Evolutionary conservation across 2,797 vertebrate species (phyloP).

Genomic region (Sphenodon punctatus): DNA sequence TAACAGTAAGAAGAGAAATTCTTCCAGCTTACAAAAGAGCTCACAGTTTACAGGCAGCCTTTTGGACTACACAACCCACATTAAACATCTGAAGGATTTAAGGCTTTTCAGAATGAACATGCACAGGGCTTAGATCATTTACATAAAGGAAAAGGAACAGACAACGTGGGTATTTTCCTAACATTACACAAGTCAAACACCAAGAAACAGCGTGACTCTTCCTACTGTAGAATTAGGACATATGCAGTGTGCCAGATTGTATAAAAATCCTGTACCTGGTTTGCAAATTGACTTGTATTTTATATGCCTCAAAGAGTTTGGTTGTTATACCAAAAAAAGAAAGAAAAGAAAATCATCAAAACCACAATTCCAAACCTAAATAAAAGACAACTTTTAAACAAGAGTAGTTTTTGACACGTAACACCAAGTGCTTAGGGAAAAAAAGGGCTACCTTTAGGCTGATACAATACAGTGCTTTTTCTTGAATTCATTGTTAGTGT

Average conservation of each 20-base stretch:
- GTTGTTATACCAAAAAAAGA: slow-evolving; percentile 32
- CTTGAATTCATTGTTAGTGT: slow-evolving; percentile 62
- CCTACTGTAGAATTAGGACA: slow-evolving; percentile 66
- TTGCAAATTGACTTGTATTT: slow-evolving; percentile 67
- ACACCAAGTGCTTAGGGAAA: slow-evolving; percentile 85
- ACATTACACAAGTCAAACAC: slow-evolving; percentile 64
- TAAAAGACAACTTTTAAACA: slow-evolving; percentile 65
- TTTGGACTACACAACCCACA: slow-evolving; percentile 86
- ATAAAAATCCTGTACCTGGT: slow-evolving; percentile 68
- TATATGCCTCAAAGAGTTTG: slow-evolving; percentile 55
- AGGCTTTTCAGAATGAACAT: slow-evolving; percentile 86
- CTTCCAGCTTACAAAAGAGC: slow-evolving; percentile 89
- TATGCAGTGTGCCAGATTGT: slow-evolving; percentile 63
- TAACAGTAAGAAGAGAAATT: slow-evolving; percentile 81
- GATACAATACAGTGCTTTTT: slow-evolving; percentile 76
- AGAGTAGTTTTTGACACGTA: slow-evolving; percentile 76
- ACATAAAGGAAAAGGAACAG: slow-evolving; percentile 72
- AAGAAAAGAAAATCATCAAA: slow-evolving; percentile 58
- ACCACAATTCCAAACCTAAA: slow-evolving; percentile 68
- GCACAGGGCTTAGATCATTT: slow-evolving; percentile 75
- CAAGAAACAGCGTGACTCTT: slow-evolving; percentile 64
- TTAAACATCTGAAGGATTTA: slow-evolving; percentile 79
- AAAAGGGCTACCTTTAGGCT: slow-evolving; percentile 73
- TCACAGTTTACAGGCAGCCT: slow-evolving; percentile 94
- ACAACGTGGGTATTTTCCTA: slow-evolving; percentile 61